Evolutionary conservation across 2,888 invertebrate genomes (phyloP).

Genomic region (Diplolepis rosae): DNA sequence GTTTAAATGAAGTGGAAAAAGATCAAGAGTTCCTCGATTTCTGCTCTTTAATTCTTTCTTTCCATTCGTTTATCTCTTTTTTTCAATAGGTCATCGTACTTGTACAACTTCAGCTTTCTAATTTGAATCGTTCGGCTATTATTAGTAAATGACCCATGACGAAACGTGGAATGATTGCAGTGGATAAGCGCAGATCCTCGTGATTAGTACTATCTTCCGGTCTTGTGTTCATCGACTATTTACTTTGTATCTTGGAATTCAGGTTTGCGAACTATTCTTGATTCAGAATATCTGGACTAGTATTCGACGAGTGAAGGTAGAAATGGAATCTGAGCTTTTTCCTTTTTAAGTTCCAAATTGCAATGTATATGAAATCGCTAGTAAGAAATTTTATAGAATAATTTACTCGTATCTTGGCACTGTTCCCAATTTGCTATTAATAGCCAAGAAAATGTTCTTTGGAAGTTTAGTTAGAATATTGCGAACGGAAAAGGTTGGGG

Average conservation of each 20-base stretch:
- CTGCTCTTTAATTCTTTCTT: constrained; percentile 14
- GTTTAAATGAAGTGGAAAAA: constrained; percentile 12
- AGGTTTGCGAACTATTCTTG: no score
- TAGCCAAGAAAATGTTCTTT: no score
- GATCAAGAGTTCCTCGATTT: constrained; percentile 1
- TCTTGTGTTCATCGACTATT: constrained; percentile 8
- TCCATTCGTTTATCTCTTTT: constrained; percentile 11
- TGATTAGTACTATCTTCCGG: constrained; percentile 22
- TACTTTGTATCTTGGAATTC: not conserved
- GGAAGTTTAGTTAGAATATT: not conserved
- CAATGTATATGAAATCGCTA: no score
- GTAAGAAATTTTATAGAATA: no score
- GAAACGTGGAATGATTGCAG: constrained; percentile 38
- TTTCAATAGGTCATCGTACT: constrained; percentile 29
- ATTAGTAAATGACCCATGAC: constrained; percentile 57
- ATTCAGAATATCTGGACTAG: no score
- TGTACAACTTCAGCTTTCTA: constrained; percentile 47
- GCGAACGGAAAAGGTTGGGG: not conserved
- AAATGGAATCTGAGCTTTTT: no score
- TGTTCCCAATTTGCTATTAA: no score
- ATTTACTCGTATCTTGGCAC: no score
- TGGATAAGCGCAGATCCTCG: constrained; percentile 22
- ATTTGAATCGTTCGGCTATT: constrained; percentile 55
- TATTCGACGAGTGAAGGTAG: no score
- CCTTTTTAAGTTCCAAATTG: no score